phyloP scores from a whole-genome alignment of 2,888 invertebrate species.

The Resseliella maxima region DNA sequence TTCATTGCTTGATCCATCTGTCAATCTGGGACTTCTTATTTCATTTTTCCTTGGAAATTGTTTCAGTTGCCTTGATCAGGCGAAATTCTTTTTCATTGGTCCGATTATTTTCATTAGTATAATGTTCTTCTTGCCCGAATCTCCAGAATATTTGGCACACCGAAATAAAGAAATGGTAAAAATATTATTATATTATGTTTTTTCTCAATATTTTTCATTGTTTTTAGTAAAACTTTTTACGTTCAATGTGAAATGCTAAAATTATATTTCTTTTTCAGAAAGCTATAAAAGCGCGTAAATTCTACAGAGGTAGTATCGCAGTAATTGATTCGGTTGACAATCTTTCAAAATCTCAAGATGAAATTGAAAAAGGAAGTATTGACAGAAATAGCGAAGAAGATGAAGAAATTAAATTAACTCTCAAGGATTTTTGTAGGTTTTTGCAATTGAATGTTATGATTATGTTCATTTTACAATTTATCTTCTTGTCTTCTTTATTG shows the following conservation, averaged over 20 bases:
- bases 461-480: too few species aligned
- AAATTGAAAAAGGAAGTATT: background rate
- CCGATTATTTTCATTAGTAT: background rate
- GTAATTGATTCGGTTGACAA: background rate
- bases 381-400: background rate
- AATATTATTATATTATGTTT: background rate
- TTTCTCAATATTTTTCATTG: background rate
- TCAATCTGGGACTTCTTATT: background rate
- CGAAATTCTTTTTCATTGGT: background rate
- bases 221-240: too few species aligned
- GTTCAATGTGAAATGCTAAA: background rate
- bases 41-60: background rate
- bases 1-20: background rate
- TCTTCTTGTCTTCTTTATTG: background rate
- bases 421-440: background rate
- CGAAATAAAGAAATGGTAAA: background rate
- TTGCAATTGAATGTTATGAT: too few species aligned
- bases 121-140: background rate
- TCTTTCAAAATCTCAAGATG: constrained; percentile 57
- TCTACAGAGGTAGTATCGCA: background rate
- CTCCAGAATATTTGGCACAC: background rate
- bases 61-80: background rate
- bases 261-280: background rate
- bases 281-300: background rate
- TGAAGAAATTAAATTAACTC: background rate